Evolutionary conservation across 2,888 invertebrate species (phyloP).

Genomic region (Smittia sp.): DNA sequence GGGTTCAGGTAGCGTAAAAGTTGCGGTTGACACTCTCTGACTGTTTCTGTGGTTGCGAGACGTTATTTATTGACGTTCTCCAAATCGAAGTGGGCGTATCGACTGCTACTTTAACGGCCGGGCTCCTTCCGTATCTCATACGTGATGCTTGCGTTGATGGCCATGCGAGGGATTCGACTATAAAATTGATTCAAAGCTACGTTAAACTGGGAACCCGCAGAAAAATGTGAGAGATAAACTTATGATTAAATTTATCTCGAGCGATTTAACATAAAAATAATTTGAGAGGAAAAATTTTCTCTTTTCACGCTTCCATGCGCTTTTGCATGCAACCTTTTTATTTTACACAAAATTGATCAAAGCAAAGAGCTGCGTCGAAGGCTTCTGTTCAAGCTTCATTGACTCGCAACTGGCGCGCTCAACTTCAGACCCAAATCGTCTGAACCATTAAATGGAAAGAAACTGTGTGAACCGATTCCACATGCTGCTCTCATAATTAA

Average conservation of each 20-base stretch:
- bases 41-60: too few relatives aligned
- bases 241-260: constrained; percentile 33
- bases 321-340: constrained; percentile 5
- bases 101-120: neutral
- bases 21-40: too few relatives aligned
- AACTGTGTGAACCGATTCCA: constrained; percentile 3
- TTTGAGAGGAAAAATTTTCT: neutral
- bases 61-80: too few relatives aligned
- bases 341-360: constrained; percentile 36
- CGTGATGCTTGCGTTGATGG: neutral
- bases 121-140: neutral
- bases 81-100: too few relatives aligned
- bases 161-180: neutral
- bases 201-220: neutral
- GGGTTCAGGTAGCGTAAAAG: too few relatives aligned
- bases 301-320: constrained; percentile 21
- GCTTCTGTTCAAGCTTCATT: constrained; percentile 18
- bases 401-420: neutral
- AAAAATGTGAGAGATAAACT: neutral
- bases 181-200: constrained; percentile 21
- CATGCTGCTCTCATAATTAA: constrained; percentile 31
- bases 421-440: neutral
- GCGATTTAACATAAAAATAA: constrained; percentile 35
- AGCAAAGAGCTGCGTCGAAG: neutral
- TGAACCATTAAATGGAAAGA: neutral